Conservation (phyloP, 1,140 invertebrate species). For the Pissodes strobi region DNA sequence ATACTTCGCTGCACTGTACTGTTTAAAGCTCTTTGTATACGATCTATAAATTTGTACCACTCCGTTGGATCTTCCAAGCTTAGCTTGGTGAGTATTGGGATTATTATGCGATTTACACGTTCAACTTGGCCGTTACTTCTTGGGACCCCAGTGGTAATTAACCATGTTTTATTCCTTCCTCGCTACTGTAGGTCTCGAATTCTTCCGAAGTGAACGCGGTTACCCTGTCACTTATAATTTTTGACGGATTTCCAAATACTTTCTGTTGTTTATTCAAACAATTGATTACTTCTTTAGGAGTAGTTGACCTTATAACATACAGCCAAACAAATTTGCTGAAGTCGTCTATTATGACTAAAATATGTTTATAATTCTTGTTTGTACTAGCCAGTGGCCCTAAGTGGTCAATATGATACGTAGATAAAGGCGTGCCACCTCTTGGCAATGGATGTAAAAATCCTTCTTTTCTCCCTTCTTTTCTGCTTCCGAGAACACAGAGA, state of each 20-base stretch:
- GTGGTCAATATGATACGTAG: too few species aligned
- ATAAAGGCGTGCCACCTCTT: too few species aligned
- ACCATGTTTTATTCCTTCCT: slow-evolving; percentile 41
- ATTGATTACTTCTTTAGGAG: slow-evolving; percentile 44
- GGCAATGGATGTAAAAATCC: too few species aligned
- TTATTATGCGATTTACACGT: slow-evolving; percentile 45
- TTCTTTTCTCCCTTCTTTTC: too few species aligned
- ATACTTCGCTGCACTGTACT: too few species aligned
- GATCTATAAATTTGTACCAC: slow-evolving; percentile 47
- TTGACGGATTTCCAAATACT: slow-evolving; percentile 50
- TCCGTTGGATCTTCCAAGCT: too few species aligned
- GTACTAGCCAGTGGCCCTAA: too few species aligned
- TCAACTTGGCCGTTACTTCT: slow-evolving; percentile 50
- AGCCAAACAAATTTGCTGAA: too few species aligned
- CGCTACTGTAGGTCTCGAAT: slow-evolving; percentile 43
- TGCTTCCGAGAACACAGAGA: too few species aligned
- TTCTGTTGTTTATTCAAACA: slow-evolving; percentile 10
- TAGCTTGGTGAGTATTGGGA: slow-evolving; percentile 46
- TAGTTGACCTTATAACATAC: slow-evolving; percentile 47
- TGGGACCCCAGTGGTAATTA: slow-evolving; percentile 47
- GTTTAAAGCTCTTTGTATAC: too few species aligned
- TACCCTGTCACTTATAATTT: slow-evolving; percentile 50
- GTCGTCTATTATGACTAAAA: too few species aligned
- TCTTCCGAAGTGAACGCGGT: slow-evolving; percentile 53
- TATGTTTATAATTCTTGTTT: too few species aligned